phyloP scores from a whole-genome alignment of 2,888 invertebrate genomes.

The Drosophila quinaria region DNA sequence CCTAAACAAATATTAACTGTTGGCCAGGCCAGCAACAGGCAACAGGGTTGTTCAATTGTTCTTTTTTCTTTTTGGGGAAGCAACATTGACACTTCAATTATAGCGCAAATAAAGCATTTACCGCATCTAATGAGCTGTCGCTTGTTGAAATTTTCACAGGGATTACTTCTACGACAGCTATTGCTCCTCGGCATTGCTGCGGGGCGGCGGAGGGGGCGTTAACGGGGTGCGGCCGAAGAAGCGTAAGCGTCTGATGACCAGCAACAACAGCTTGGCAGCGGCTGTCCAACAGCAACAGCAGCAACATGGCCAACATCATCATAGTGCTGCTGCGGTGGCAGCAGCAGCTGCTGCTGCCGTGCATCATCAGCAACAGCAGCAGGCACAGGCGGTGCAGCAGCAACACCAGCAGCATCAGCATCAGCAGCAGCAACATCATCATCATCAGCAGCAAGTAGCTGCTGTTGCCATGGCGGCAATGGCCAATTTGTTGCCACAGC shows the following conservation, averaged over 20 bases:
- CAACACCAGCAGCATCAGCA: constrained; percentile 76
- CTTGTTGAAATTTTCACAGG: constrained; percentile 82
- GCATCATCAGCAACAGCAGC: constrained; percentile 74
- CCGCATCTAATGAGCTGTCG: constrained; percentile 50
- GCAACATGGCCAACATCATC: constrained; percentile 80
- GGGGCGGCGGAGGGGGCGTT: constrained; percentile 60
- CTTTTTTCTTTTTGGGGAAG: constrained; percentile 17
- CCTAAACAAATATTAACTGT: constrained; percentile 74
- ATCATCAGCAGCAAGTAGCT: constrained; percentile 82
- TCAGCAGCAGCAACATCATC: constrained; percentile 76
- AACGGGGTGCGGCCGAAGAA: constrained; percentile 85
- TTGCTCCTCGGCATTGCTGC: constrained; percentile 85
- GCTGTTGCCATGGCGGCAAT: constrained; percentile 85
- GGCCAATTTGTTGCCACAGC: constrained; percentile 84
- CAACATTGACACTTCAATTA: constrained; percentile 71
- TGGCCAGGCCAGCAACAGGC: constrained; percentile 24
- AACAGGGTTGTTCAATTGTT: constrained; percentile 34
- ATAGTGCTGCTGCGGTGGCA: constrained; percentile 72
- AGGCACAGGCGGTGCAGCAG: constrained; percentile 65
- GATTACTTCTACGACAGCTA: constrained; percentile 88
- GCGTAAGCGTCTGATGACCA: constrained; percentile 85
- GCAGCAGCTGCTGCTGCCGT: constrained; percentile 74
- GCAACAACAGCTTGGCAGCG: constrained; percentile 80
- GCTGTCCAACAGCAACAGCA: constrained; percentile 82
- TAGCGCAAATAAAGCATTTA: constrained; percentile 41